These are phyloP conservation scores for Indri indri DNA, from an alignment of 2,113 vertebrate genomes.

Conservation along the genomic window DNA sequence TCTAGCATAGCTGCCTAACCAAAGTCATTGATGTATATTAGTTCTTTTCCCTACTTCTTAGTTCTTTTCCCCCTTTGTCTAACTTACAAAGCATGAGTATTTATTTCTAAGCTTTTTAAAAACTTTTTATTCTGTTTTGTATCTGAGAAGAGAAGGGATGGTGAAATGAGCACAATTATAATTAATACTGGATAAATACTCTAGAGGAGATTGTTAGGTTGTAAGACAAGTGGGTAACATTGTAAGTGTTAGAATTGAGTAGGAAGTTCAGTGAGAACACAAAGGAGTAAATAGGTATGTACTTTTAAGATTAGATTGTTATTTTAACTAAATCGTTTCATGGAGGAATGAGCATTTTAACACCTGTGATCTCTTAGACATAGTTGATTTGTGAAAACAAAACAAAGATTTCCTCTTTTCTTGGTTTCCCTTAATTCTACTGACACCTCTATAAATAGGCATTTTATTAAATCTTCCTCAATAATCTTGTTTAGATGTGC, in stretches of 20 bases:
- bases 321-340: background rate
- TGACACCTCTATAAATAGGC: background rate
- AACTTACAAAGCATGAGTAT: background rate
- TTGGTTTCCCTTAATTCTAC: background rate
- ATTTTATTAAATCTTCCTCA: constrained; percentile 28
- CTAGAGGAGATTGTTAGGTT: background rate
- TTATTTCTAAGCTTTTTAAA: background rate
- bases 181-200: background rate
- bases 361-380: background rate
- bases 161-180: background rate
- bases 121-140: background rate
- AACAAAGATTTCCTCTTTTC: background rate
- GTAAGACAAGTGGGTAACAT: background rate
- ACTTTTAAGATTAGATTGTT: background rate
- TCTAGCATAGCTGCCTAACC: background rate
- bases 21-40: background rate
- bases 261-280: background rate
- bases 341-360: background rate
- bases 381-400: background rate
- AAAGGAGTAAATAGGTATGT: background rate
- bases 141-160: background rate
- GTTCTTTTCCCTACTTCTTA: background rate
- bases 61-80: background rate
- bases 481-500: background rate
- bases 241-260: background rate